A percentile compares a stretch with the other conserved stretches of the same genome.
phyloP scores from a whole-genome alignment of 2,797 vertebrate genomes.

The Sardinella longiceps region DNA sequence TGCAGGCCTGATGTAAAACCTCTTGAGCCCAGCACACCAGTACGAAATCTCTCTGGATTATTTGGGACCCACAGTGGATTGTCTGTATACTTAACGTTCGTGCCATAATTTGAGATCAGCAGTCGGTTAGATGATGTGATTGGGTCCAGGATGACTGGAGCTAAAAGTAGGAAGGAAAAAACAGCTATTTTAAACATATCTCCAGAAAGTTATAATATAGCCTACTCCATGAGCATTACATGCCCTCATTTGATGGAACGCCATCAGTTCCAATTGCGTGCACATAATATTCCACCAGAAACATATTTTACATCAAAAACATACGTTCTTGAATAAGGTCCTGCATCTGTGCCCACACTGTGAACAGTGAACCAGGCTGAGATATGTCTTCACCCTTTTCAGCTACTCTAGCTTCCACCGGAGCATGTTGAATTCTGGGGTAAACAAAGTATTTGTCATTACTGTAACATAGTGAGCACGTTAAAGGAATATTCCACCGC shows the following conservation, averaged over 20 bases:
- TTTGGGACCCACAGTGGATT: not conserved
- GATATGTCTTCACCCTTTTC: not conserved
- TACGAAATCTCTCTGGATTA: conserved; percentile 31
- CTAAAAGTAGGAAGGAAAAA: not conserved
- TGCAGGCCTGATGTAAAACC: conserved; percentile 44
- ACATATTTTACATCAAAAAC: not conserved
- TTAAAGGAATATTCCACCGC: not conserved
- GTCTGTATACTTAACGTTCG: not conserved
- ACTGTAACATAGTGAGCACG: too few species aligned
- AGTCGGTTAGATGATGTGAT: conserved; percentile 36
- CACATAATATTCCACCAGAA: too few species aligned
- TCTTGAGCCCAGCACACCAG: conserved; percentile 40
- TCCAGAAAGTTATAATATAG: too few species aligned
- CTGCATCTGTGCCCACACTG: conserved; percentile 41
- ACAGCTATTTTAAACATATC: not conserved
- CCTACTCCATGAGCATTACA: too few species aligned
- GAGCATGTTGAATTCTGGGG: not conserved
- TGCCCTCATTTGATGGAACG: too few species aligned
- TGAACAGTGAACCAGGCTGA: conserved; percentile 17
- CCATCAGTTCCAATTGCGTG: too few species aligned
- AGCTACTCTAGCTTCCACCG: not conserved
- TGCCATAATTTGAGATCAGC: conserved; percentile 14
- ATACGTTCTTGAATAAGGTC: conserved; percentile 23
- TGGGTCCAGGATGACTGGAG: conserved; percentile 24
- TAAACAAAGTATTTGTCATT: not conserved